Percentiles rank a stretch among this genome's conserved stretches.
Evolutionary conservation across 2,888 invertebrate genomes (phyloP).

Genomic region (Eurytoma adleriae): DNA sequence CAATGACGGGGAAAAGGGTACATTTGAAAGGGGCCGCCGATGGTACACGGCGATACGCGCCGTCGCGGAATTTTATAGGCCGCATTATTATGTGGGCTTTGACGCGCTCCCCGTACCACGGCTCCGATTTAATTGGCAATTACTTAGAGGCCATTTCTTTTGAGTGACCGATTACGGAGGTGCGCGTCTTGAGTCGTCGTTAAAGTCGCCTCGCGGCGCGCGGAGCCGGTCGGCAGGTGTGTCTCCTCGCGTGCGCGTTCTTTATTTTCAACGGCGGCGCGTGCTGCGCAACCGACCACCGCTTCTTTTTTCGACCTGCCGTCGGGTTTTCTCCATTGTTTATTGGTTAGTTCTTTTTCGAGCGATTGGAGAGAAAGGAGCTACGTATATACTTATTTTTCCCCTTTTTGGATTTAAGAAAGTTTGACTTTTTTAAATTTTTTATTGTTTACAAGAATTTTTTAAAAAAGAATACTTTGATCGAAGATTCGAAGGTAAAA

Average conservation of each 20-base stretch:
- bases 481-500: too few species aligned
- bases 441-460: too few species aligned
- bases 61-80: neutral
- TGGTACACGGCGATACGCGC: too few species aligned
- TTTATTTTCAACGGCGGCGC: slow-evolving; percentile 4
- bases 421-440: too few species aligned
- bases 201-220: slow-evolving; percentile 38
- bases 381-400: too few species aligned
- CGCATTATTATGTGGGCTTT: neutral
- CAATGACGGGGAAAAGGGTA: too few species aligned
- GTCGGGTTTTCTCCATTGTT: neutral
- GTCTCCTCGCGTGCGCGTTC: slow-evolving; percentile 6
- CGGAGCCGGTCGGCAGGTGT: neutral
- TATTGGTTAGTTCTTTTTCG: neutral
- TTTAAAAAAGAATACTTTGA: too few species aligned
- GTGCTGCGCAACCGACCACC: too few species aligned
- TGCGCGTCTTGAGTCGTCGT: slow-evolving; percentile 31
- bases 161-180: slow-evolving; percentile 54
- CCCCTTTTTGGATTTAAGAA: too few species aligned
- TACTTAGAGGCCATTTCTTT: slow-evolving; percentile 56
- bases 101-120: slow-evolving; percentile 4
- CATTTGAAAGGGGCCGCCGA: too few species aligned
- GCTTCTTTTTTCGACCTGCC: neutral
- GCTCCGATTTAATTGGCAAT: slow-evolving; percentile 54
- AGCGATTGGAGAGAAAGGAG: too few species aligned